phyloP scores from a whole-genome alignment of 2,113 vertebrate genomes.

The Dasypus novemcinctus region DNA sequence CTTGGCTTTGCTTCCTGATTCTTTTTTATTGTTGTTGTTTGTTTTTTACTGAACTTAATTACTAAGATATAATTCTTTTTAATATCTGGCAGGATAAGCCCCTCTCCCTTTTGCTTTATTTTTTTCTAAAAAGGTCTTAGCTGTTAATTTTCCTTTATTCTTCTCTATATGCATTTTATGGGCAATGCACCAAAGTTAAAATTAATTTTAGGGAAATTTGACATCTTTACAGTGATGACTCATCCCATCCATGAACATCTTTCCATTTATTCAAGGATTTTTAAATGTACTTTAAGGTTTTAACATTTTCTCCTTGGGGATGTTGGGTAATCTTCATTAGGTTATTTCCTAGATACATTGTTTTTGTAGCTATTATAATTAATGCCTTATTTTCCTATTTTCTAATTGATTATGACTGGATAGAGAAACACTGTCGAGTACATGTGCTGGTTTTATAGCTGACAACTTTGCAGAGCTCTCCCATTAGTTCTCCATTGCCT shows the following conservation, averaged over 20 bases:
- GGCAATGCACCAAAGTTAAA: not conserved
- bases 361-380: not conserved
- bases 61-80: not conserved
- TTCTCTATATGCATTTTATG: not conserved
- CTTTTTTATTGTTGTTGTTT: not conserved
- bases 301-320: not conserved
- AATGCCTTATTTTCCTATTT: not conserved
- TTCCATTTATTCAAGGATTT: not conserved
- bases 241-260: not conserved
- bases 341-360: not conserved
- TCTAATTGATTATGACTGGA: not conserved
- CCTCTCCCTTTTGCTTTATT: constrained; percentile 19
- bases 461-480: not conserved
- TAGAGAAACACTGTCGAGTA: not conserved
- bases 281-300: not conserved
- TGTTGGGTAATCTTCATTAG: not conserved
- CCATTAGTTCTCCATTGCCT: not conserved
- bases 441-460: not conserved
- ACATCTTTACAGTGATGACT: not conserved
- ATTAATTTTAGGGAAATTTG: constrained; percentile 26
- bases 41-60: constrained; percentile 6
- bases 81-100: not conserved
- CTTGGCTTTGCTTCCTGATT: not conserved
- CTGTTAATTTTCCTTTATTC: not conserved
- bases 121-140: not conserved